Evolutionary conservation across 2,113 vertebrate genomes (phyloP).

Genomic region (Anguilla japonica): DNA sequence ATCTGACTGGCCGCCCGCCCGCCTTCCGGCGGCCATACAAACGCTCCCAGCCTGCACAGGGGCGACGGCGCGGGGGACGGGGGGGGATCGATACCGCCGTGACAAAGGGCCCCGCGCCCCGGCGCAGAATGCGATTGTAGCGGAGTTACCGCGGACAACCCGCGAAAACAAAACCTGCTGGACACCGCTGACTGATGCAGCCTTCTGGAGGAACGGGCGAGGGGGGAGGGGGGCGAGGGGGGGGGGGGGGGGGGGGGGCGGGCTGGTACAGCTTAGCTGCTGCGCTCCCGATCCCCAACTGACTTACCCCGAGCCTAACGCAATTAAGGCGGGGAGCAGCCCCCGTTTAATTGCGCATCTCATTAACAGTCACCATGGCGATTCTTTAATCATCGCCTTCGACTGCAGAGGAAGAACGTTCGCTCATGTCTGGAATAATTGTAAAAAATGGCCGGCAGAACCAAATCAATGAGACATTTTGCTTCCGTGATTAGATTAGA

Average conservation of each 20-base stretch:
- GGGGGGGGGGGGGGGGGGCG: neutral
- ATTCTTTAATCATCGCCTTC: constrained; percentile 60
- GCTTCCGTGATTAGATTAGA: neutral
- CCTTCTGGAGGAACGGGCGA: neutral
- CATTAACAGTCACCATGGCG: constrained; percentile 50
- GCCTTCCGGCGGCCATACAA: constrained; percentile 47
- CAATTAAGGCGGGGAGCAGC: constrained; percentile 67
- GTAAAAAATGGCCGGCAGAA: neutral
- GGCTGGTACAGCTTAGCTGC: constrained; percentile 22
- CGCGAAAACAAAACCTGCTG: neutral
- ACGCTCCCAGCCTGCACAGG: constrained; percentile 17
- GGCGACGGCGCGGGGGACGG: neutral
- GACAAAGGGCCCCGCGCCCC: neutral
- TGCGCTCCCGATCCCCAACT: constrained; percentile 24
- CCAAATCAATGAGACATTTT: neutral
- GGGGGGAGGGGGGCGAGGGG: neutral
- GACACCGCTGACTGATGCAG: neutral
- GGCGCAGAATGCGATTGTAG: neutral
- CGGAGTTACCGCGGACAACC: neutral
- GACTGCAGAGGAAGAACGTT: constrained; percentile 57
- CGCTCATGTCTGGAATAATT: constrained; percentile 36
- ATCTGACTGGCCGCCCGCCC: constrained; percentile 48
- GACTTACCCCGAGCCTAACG: constrained; percentile 67
- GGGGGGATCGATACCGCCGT: neutral
- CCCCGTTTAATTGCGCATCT: constrained; percentile 65